phyloP scores from a whole-genome alignment of 2,797 vertebrate genomes.

The Microctenopoma lineatum region DNA sequence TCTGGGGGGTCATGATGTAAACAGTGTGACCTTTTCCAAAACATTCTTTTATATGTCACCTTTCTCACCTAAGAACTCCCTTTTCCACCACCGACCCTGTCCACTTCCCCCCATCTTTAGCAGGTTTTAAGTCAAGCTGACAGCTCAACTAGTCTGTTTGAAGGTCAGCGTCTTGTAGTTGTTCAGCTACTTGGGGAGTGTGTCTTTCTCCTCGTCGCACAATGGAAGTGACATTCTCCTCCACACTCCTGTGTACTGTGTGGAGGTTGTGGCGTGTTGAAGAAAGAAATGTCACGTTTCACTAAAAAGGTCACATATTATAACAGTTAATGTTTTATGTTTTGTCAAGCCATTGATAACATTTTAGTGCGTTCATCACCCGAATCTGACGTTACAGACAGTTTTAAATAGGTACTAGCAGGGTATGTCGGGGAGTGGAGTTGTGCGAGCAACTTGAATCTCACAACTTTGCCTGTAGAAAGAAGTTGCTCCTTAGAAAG shows the following conservation, averaged over 20 bases:
- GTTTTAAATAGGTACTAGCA: constrained; percentile 4
- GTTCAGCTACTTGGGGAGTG: constrained; percentile 44
- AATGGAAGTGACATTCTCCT: constrained; percentile 11
- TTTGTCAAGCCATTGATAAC: constrained; percentile 20
- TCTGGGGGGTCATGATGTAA: constrained; percentile 49
- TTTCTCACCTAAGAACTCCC: constrained; percentile 23
- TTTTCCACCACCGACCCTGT: constrained; percentile 37
- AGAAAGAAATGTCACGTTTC: constrained; percentile 30
- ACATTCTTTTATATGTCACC: constrained; percentile 42
- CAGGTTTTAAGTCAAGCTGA: constrained; percentile 46
- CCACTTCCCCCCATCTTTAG: constrained; percentile 33
- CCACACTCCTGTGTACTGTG: constrained; percentile 14
- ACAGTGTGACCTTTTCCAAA: constrained; percentile 63
- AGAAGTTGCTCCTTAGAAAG: constrained; percentile 2
- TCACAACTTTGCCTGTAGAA: background rate
- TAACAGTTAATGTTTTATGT: constrained; percentile 6
- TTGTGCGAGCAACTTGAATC: background rate
- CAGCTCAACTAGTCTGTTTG: constrained; percentile 50
- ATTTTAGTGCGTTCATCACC: constrained; percentile 14
- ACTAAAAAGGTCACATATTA: constrained; percentile 39
- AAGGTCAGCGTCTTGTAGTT: constrained; percentile 65
- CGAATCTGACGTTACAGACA: constrained; percentile 18
- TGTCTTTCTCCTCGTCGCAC: constrained; percentile 15
- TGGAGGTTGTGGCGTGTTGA: constrained; percentile 4
- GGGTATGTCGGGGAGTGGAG: constrained; percentile 15